Base-by-base conservation (phyloP, 2,113 vertebrate genomes). In the Dissostichus mawsoni region DNA sequence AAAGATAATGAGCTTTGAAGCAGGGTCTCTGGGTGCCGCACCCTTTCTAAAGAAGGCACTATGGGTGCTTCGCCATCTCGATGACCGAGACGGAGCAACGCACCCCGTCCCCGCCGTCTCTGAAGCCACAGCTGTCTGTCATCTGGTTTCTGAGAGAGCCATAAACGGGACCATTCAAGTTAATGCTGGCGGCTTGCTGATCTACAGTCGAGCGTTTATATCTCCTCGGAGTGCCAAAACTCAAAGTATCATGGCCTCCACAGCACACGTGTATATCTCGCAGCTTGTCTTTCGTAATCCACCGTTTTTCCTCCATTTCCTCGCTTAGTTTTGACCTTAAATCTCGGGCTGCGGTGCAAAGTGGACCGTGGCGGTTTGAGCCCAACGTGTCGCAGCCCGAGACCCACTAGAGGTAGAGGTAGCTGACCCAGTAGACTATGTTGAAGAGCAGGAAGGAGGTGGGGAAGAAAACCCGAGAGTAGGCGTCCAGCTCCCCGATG, bases 401-500 rank as follows among this genome's bases (percentile, higher is more conserved):
- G 53, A 48, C 75, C 67, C 59, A 87, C 96, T 96, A 99, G 93
- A 99, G 98, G 92, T 99, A 99, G 90, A 99, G 96, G 94, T 99
- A 99, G 92, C 97, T 97, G 86, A 99, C 97, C 98, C 98, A 99
- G 94, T 99, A 99, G 84, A 99, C 98, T 55, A 99, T 94, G 92
- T 99, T 99, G 93, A 99, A 99, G 76, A 99, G 95, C 91, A 99
- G 86, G 89, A 99, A 99, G 0, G 98, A 98, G 3, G 98, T 99
- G 78, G 98, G 98, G 85, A 99, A 99, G 89, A 99, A 98, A 80
- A 99, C 96, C 53, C 98, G 95, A 3, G 98, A 98, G 87, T 99
- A 99, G 5, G 97, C 95, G 93, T 99, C 98, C 86, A 99, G 90
- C 92, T 99, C 97, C 55, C 94, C 81, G 76, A 99, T 96, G 93